Conservation (phyloP, 2,113 vertebrate species). For the Morphnarchus princeps region DNA sequence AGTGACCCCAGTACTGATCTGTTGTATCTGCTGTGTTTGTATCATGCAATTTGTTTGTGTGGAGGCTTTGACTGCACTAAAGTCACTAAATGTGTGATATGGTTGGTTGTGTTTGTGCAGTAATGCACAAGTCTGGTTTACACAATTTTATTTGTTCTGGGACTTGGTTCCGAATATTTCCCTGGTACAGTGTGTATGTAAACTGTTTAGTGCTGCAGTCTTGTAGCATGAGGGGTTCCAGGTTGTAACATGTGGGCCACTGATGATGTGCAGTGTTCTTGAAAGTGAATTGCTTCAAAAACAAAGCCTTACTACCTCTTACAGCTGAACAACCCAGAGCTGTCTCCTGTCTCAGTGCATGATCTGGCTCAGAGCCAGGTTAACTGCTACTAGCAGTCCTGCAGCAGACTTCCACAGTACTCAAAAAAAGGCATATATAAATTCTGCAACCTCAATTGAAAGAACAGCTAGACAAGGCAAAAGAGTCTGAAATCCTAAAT, state of each 20-base stretch:
- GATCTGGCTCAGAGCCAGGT: neutral
- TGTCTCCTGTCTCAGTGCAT: neutral
- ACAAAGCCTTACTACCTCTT: neutral
- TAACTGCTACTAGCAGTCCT: neutral
- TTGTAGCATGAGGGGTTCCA: neutral
- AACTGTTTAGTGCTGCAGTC: neutral
- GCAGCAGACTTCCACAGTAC: neutral
- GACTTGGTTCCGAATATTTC: neutral
- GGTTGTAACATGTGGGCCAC: neutral
- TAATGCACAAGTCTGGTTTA: neutral
- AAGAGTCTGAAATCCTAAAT: neutral
- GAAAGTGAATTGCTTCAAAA: neutral
- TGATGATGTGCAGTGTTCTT: neutral
- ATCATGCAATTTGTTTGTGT: neutral
- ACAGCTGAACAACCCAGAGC: neutral
- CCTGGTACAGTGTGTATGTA: neutral
- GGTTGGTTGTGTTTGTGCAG: neutral
- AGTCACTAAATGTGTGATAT: neutral
- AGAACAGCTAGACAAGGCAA: neutral
- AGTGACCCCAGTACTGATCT: neutral
- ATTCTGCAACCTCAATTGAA: neutral
- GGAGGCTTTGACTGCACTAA: neutral
- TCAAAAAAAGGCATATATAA: neutral
- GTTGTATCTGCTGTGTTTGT: neutral
- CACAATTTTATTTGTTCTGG: neutral